Evolutionary conservation across 1,140 invertebrate species (phyloP).

Genomic region (Neuroterus valhalla): DNA sequence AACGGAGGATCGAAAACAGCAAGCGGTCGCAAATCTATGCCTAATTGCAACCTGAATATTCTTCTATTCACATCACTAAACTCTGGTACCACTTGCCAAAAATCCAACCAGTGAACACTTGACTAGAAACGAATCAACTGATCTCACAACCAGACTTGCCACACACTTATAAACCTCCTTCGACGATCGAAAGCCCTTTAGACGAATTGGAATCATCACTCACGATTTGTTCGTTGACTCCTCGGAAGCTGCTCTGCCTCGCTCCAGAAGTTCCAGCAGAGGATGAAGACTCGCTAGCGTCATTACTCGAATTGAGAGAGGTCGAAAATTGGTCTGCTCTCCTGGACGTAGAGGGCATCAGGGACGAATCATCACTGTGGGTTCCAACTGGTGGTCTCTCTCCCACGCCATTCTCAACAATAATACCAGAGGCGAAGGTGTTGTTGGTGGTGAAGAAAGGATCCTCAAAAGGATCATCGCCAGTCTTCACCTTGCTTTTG

Average conservation of each 20-base stretch:
- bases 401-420: slow-evolving; percentile 52
- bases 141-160: not conserved
- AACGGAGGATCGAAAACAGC: too few species aligned
- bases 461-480: slow-evolving; percentile 18
- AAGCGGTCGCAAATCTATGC: too few species aligned
- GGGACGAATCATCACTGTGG: slow-evolving; percentile 56
- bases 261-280: slow-evolving; percentile 42
- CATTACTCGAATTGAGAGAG: slow-evolving; percentile 40
- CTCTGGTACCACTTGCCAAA: too few species aligned
- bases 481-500: too few species aligned
- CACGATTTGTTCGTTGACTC: slow-evolving; percentile 61
- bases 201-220: slow-evolving; percentile 49
- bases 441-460: slow-evolving; percentile 32
- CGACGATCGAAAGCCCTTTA: slow-evolving; percentile 37
- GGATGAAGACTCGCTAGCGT: slow-evolving; percentile 34
- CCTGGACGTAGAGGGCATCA: slow-evolving; percentile 62
- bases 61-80: too few species aligned
- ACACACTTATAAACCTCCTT: slow-evolving; percentile 6
- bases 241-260: slow-evolving; percentile 51
- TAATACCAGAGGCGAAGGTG: slow-evolving; percentile 35
- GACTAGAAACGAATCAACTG: not conserved
- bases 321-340: slow-evolving; percentile 46
- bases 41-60: too few species aligned
- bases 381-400: slow-evolving; percentile 47
- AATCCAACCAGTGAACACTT: too few species aligned